Evolutionary conservation across 2,888 invertebrate species (phyloP).

Genomic region (Ellobium chinense): DNA sequence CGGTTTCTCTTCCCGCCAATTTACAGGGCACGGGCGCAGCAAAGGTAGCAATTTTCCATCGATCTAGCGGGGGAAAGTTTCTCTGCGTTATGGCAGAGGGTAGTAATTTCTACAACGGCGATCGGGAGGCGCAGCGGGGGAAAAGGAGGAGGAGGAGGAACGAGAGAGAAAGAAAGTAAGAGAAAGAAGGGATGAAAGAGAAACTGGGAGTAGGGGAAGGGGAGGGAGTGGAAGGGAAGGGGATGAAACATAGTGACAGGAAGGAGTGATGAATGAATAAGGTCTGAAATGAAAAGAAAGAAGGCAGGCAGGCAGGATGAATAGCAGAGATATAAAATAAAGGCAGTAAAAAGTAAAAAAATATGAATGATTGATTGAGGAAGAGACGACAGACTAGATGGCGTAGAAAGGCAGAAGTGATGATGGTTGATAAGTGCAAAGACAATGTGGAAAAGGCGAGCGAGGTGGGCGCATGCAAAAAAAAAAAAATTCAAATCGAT

Average conservation of each 20-base stretch:
- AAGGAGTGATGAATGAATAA: background rate
- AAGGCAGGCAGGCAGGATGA: no score
- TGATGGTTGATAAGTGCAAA: no score
- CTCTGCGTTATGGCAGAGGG: no score
- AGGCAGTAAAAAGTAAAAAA: no score
- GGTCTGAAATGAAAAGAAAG: background rate
- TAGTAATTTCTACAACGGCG: background rate
- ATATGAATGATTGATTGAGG: no score
- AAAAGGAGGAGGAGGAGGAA: background rate
- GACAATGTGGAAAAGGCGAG: no score
- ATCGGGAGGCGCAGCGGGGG: background rate
- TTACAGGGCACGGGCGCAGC: slow-evolving; percentile 9
- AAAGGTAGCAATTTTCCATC: slow-evolving; percentile 40
- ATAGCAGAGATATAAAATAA: no score
- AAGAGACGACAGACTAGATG: no score
- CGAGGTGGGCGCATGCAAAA: no score
- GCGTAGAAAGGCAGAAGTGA: no score
- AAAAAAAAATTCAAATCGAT: no score
- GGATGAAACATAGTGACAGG: background rate
- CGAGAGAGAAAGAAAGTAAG: background rate
- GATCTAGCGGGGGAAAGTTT: slow-evolving; percentile 21
- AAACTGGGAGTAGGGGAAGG: background rate
- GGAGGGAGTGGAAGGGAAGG: background rate
- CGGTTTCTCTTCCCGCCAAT: slow-evolving; percentile 6
- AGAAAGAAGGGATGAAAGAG: background rate